Evolutionary conservation across 2,113 vertebrate genomes (phyloP).

Genomic region (Condylura cristata): DNA sequence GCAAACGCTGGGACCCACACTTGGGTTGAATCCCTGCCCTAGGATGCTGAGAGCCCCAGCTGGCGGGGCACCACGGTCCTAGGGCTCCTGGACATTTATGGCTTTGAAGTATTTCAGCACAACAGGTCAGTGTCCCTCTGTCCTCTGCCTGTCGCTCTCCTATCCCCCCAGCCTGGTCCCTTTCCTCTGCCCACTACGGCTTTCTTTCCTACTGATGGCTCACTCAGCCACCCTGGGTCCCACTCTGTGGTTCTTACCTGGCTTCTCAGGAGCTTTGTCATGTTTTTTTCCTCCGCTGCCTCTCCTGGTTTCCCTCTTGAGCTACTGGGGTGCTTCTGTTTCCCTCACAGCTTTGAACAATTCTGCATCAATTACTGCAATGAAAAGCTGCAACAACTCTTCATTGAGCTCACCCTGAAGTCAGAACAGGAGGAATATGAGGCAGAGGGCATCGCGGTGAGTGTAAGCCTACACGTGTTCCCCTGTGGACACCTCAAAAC

Average conservation of each 20-base stretch:
- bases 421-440: slow-evolving; percentile 99
- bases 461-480: slow-evolving; percentile 21
- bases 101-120: slow-evolving; percentile 98
- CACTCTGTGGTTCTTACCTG: not conserved
- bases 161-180: fast-evolving
- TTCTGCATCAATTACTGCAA: slow-evolving; percentile 99
- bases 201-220: not conserved
- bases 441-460: slow-evolving; percentile 96
- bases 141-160: not conserved
- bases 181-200: not conserved
- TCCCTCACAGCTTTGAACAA: slow-evolving; percentile 94
- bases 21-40: slow-evolving; percentile 15
- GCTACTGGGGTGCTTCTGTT: not conserved
- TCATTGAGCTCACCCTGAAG: slow-evolving; percentile 97
- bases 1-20: not conserved
- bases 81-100: slow-evolving; percentile 97
- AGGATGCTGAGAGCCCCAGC: slow-evolving; percentile 91
- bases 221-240: not conserved
- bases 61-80: slow-evolving; percentile 93
- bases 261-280: not conserved
- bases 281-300: not conserved
- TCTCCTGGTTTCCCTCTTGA: not conserved
- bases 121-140: slow-evolving; percentile 89
- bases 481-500: fast-evolving
- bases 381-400: slow-evolving; percentile 98